Evolutionary conservation across 2,797 vertebrate species (phyloP), one percentile per base, ranked within the genome.

Genomic region (Borostomias antarcticus): DNA sequence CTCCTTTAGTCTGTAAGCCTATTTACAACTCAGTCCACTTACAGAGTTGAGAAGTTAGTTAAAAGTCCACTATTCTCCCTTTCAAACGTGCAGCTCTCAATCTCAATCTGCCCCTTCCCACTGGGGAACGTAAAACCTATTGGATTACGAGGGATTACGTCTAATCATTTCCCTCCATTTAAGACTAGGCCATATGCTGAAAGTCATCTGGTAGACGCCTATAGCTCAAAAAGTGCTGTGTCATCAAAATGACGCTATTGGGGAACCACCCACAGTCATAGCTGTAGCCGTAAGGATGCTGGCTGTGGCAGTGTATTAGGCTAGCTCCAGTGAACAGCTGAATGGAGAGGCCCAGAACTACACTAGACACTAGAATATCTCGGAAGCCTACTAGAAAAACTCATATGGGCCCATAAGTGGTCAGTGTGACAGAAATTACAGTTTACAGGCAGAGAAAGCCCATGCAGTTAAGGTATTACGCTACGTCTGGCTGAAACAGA

Each of bases 131-230:
- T 74, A 64, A 63, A 52, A 57, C 68, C 64, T 71, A 88, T 84
- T 79, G 89, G 89, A 91, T 92, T 90, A 92, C 5, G 59, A 81
- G 64, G 77, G 88, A 83, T 91, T 89, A 86, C 52, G 58, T 61
- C 72, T 88, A 85, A 89, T 88, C 72, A 88, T 88, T 88, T 82
- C 75, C 70, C 71, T 52, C 76, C 52, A 56, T 73, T 76, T 59
- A 66, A 75, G 64, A 66, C 69, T 78, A 60, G 68, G 73, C 78
- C 85, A 85, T 84, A 86, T 82, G 89, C 73, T 74, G 30, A 75
- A 77, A 81, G 69, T 84, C 77, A 81, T 60, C 35, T 50, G 59
- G 74, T 67, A 82, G 29, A 54, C 30, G 62, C 40, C 53, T 54
- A 30, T 10, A 53, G 62, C 15, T 29, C 60, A 47, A 54, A 50